These are phyloP conservation scores for Steinernema hermaphroditum DNA, from an alignment of 2,888 invertebrate genomes.

Conservation along the genomic window DNA sequence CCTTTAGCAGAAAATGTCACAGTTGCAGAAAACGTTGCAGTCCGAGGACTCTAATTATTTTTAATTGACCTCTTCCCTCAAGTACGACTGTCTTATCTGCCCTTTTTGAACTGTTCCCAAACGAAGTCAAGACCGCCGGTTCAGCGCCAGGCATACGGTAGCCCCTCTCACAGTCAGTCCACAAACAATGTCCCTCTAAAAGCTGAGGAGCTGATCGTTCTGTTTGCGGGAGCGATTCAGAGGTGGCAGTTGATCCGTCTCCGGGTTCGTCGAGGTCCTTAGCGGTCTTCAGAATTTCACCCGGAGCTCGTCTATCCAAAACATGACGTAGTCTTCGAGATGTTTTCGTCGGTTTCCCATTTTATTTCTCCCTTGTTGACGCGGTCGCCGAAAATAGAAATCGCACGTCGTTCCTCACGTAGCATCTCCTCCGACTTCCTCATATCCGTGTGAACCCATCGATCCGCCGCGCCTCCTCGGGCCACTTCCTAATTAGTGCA, in stretches of 20 bases:
- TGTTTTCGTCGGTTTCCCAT: constrained; percentile 13
- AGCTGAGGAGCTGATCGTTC: too few species aligned
- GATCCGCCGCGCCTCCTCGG: neutral
- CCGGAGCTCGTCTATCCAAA: neutral
- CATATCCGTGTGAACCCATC: neutral
- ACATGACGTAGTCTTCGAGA: neutral
- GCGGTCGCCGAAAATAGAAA: constrained; percentile 18
- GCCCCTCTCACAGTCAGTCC: too few species aligned
- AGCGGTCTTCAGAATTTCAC: neutral
- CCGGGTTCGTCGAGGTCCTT: too few species aligned
- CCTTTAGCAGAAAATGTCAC: neutral
- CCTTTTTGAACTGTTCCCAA: too few species aligned
- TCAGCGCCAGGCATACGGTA: too few species aligned
- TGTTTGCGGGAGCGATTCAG: too few species aligned
- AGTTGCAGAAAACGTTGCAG: neutral
- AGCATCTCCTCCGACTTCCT: neutral
- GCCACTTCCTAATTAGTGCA: neutral
- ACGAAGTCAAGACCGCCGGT: too few species aligned
- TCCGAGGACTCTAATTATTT: neutral
- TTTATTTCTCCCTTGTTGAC: constrained; percentile 27
- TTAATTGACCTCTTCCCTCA: neutral
- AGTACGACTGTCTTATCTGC: too few species aligned
- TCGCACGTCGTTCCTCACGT: neutral
- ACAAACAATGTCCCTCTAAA: too few species aligned
- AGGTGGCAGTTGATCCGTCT: too few species aligned